Conservation (phyloP, 1,140 invertebrate species). For the Paracyclopina nana region DNA sequence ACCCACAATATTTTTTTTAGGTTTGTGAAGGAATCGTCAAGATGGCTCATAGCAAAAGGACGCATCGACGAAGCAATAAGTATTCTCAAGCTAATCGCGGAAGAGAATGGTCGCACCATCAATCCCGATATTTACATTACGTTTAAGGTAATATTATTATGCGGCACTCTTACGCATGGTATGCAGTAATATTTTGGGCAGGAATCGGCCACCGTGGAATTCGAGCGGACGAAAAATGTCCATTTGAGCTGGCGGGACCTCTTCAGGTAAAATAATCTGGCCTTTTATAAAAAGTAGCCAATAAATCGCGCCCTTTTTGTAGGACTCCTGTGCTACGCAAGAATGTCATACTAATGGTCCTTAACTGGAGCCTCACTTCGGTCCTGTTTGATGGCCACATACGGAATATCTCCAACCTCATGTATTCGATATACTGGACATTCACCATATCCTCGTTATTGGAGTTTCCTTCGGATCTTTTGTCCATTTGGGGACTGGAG, state of each 20-base stretch:
- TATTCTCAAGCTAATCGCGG: not conserved
- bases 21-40: not conserved
- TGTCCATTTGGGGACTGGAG: not conserved
- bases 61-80: not conserved
- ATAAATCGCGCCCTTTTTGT: too few species aligned
- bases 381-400: conserved; percentile 4
- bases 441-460: not conserved
- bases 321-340: too few species aligned
- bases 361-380: too few species aligned
- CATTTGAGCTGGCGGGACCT: too few species aligned
- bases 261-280: too few species aligned
- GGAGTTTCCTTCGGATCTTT: not conserved
- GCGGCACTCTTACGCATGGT: not conserved
- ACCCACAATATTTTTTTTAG: too few species aligned
- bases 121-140: not conserved
- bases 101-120: not conserved
- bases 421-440: not conserved
- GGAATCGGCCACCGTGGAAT: too few species aligned
- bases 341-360: too few species aligned
- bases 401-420: not conserved
- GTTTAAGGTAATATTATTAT: not conserved
- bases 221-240: too few species aligned
- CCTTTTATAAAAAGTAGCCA: too few species aligned
- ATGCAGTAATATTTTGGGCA: too few species aligned
- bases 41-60: not conserved